Percentiles rank a stretch among this genome's conserved stretches.
phyloP scores from a whole-genome alignment of 2,888 invertebrate genomes.

The Uropetala carovei region DNA sequence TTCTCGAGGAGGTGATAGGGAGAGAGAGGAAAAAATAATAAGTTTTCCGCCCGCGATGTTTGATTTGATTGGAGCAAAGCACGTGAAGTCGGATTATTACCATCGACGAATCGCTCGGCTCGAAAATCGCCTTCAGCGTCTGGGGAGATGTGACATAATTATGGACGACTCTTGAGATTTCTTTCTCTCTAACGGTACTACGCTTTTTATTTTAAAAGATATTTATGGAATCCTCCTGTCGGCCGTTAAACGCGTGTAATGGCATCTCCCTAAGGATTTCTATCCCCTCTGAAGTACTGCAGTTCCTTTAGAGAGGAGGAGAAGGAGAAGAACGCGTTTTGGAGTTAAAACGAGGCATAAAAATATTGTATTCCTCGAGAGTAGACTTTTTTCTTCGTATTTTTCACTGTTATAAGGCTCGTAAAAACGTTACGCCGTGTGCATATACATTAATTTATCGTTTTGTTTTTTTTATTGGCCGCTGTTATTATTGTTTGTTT shows the following conservation, averaged over 20 bases:
- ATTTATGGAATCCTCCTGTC: conserved; percentile 16
- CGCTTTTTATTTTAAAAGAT: background rate
- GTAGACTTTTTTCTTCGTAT: background rate
- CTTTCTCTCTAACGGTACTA: background rate
- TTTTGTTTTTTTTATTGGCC: background rate
- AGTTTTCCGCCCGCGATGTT: background rate
- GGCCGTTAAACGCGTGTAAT: conserved; percentile 3
- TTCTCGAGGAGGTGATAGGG: background rate
- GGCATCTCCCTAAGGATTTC: background rate
- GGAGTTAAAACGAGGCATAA: background rate
- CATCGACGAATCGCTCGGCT: background rate
- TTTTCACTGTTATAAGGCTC: background rate
- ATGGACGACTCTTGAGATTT: background rate
- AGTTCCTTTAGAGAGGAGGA: background rate
- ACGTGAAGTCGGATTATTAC: background rate
- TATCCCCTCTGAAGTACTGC: background rate
- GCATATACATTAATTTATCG: conserved; percentile 1
- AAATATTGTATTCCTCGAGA: background rate
- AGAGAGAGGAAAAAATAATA: background rate
- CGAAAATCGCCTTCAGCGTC: background rate
- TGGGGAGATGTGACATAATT: background rate
- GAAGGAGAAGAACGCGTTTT: background rate
- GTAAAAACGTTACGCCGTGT: background rate
- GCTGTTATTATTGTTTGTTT: conserved; percentile 16
- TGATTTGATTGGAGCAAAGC: background rate